Evolutionary conservation across 2,113 vertebrate species (phyloP).

Genomic region (Rhegmatorhina hoffmannsi): DNA sequence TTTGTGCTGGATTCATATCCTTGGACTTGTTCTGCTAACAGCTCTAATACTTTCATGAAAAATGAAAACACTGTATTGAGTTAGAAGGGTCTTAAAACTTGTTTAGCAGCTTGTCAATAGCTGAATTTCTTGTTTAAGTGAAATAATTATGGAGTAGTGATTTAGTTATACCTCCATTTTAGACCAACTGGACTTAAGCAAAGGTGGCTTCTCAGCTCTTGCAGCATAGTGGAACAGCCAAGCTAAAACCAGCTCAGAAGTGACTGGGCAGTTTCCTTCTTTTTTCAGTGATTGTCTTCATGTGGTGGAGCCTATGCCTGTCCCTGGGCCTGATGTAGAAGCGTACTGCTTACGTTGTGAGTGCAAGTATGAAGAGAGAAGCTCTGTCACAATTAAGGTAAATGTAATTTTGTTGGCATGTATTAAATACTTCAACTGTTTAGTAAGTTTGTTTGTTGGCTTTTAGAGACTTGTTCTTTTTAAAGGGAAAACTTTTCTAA

Average conservation of each 20-base stretch:
- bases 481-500: not conserved
- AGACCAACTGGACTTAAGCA: not conserved
- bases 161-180: not conserved
- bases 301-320: slow-evolving; percentile 95
- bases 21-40: not conserved
- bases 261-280: not conserved
- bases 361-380: slow-evolving; percentile 98
- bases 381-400: slow-evolving; percentile 96
- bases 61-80: not conserved
- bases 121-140: not conserved
- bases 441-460: not conserved
- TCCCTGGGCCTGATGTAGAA: slow-evolving; percentile 93
- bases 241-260: not conserved
- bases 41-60: not conserved
- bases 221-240: not conserved
- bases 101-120: not conserved
- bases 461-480: not conserved
- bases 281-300: slow-evolving; percentile 88
- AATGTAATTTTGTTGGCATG: not conserved
- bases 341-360: slow-evolving; percentile 98
- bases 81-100: not conserved
- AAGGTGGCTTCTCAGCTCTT: not conserved
- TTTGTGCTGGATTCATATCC: not conserved
- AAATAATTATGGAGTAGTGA: not conserved
- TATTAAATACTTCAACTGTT: not conserved